Conservation (phyloP, 2,113 vertebrate species). For the Pelvicachromis taeniatus region DNA sequence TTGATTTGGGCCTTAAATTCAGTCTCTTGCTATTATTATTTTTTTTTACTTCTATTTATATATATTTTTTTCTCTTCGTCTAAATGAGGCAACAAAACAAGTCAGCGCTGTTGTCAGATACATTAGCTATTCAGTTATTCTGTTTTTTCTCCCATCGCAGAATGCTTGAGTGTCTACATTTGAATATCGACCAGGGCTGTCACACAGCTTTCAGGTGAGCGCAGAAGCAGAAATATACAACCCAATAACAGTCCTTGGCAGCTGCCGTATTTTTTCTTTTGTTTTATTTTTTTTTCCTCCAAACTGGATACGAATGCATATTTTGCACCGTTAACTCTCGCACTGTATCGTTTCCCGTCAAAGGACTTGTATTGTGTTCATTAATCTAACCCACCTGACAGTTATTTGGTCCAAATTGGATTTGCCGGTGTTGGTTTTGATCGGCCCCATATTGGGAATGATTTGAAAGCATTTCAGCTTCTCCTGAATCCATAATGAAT, state of each 20-base stretch:
- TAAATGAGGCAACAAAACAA: constrained; percentile 60
- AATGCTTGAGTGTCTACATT: constrained; percentile 67
- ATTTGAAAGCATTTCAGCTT: constrained; percentile 30
- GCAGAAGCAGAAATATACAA: constrained; percentile 61
- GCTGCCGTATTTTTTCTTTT: constrained; percentile 54
- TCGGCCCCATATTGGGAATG: constrained; percentile 19
- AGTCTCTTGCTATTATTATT: not conserved
- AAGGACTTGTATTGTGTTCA: constrained; percentile 50
- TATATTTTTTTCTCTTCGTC: not conserved
- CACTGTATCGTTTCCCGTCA: constrained; percentile 29
- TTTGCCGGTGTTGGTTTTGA: constrained; percentile 60
- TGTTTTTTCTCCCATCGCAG: constrained; percentile 46
- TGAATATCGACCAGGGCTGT: constrained; percentile 69
- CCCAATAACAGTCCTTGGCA: constrained; percentile 58
- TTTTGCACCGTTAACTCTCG: constrained; percentile 16
- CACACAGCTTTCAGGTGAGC: constrained; percentile 68
- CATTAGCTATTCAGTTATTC: constrained; percentile 76
- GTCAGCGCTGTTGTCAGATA: constrained; percentile 61
- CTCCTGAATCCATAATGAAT: constrained; percentile 51
- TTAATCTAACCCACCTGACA: constrained; percentile 51
- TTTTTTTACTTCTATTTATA: constrained; percentile 10
- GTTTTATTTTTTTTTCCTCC: constrained; percentile 55
- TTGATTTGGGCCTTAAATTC: not conserved
- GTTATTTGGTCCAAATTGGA: constrained; percentile 56
- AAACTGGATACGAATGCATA: constrained; percentile 28